Base-by-base conservation (phyloP, 1,140 invertebrate genomes). In the Drosophila miranda region DNA sequence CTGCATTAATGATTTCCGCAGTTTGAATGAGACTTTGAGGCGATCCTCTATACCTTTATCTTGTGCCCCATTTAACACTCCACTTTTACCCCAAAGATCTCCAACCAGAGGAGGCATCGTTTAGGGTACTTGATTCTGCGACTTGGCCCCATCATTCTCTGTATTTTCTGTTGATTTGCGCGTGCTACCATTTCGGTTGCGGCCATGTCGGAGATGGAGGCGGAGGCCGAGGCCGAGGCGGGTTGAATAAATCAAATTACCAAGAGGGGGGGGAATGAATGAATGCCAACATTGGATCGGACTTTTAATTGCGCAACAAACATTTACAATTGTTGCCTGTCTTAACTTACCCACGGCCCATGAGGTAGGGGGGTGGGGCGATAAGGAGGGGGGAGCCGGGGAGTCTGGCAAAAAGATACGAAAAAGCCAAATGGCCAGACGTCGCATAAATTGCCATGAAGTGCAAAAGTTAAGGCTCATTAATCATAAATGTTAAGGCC, bases 391-490 rank as follows among this genome's bases (percentile, higher is more conserved):
- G 59, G 14, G 30, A 6, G 13, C 11, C 11, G 58, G 21, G 51
- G 51, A 48, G 66, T 42, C 62, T 68, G 66, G 69, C 58, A 42
- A 57, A 76, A 51, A 84, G 75, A 83, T 79, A 86, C 48, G 68
- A 23, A 70, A 67, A 51, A 74, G 63, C 57, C 55, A 61, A 77
- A 75, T 80, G 77, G 76, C 76, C 76, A 80, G 71, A 78, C 58
- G 70, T 59, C 80, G 60, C 57, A 76, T 80, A 77, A 86, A 84
- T 84, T 84, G 81, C 81, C 81, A 77, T 48, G 77, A 86, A 84
- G 81, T 84, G 81, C 81, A 84, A 84, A 86, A 84, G 81, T 84
- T 84, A 86, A 86, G 82, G 82, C 82, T 86, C 81, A 86, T 84
- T 84, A 84, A 84, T 84, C 81, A 84, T 84, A 86, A 84, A 86